A percentile compares a stretch with the other conserved stretches of the same genome.
phyloP scores from a whole-genome alignment of 2,113 vertebrate species.

The Ammodytes marinus region DNA sequence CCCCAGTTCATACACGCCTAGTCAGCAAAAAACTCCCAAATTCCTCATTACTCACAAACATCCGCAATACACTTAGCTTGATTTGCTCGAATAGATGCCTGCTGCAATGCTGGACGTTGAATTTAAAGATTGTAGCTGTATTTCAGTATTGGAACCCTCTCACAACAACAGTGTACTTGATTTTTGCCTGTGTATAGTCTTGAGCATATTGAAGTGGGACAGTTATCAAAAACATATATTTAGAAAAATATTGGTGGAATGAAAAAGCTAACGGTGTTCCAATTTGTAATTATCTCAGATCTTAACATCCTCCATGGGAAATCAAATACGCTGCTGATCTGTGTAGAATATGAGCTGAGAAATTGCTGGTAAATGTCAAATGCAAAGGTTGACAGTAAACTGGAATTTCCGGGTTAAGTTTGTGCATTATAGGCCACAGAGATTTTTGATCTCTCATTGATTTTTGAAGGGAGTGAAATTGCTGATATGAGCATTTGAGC shows the following conservation, averaged over 20 bases:
- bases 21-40: conserved; percentile 81
- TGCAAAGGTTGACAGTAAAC: background rate
- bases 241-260: conserved; percentile 6
- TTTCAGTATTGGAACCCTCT: conserved; percentile 26
- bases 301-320: background rate
- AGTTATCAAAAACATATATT: conserved; percentile 4
- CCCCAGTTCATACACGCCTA: conserved; percentile 48
- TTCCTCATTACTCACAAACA: conserved; percentile 83
- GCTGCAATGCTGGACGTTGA: conserved; percentile 54
- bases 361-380: background rate
- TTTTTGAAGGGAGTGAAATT: background rate
- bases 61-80: conserved; percentile 81
- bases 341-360: background rate
- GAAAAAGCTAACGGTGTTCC: conserved; percentile 9
- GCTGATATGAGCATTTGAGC: background rate
- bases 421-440: too few relatives aligned
- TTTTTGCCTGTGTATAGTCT: conserved; percentile 19
- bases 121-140: conserved; percentile 55
- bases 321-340: background rate
- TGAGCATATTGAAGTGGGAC: conserved; percentile 5
- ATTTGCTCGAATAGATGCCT: conserved; percentile 70
- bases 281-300: conserved; percentile 21
- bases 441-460: background rate
- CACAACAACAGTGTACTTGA: background rate
- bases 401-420: background rate